Base-by-base conservation (phyloP, 2,888 invertebrate species). In the Tipula lateralis region DNA sequence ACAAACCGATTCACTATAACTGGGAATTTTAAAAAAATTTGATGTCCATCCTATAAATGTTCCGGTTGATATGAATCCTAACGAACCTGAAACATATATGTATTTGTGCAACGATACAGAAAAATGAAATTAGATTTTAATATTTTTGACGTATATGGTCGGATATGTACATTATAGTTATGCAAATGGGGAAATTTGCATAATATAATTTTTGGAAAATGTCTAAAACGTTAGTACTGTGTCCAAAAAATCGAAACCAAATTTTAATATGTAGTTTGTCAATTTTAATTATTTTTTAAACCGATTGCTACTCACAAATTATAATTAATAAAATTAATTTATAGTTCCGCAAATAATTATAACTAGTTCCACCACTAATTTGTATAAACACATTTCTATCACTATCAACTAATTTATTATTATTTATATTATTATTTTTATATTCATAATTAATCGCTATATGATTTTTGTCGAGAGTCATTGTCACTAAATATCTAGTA, bases 21-120 rank as follows among this genome's bases (percentile, higher is more conserved):
- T 24, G 0, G 19, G 66, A 24, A 66, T 66, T 66, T 66, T 66
- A 66, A 66, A 66, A 66, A 83, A 34, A 83, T 83, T 83, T 34
- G 83, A 83, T 83, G 83, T 83, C 83, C 83, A 83, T 34, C 32
- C 83, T 34, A 83, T 34, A 36, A 19, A 83, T 34, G 83, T 83
- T 30, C 83, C 83, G 34, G 30, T 34, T 19, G 83, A 34, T 19
- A 83, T 19, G 29, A 83, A 83, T 83, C 83, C 83, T 16, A 83
- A 34, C 13, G 83, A 83, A 83, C 32, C 83, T 83, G 24, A 66
- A 66, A 7, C 1, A 24, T 66, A 12, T n/a, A n/a, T n/a, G n/a
- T n/a, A n/a, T n/a, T n/a, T n/a, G n/a, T n/a, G n/a, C n/a, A n/a
- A n/a, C n/a, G n/a, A n/a, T n/a, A n/a, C n/a, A n/a, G n/a, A n/a